A percentile compares a stretch with the other conserved stretches of the same genome.
These are phyloP conservation scores for Grus americana DNA, from an alignment of 2,113 vertebrate species.

Conservation along the genomic window DNA sequence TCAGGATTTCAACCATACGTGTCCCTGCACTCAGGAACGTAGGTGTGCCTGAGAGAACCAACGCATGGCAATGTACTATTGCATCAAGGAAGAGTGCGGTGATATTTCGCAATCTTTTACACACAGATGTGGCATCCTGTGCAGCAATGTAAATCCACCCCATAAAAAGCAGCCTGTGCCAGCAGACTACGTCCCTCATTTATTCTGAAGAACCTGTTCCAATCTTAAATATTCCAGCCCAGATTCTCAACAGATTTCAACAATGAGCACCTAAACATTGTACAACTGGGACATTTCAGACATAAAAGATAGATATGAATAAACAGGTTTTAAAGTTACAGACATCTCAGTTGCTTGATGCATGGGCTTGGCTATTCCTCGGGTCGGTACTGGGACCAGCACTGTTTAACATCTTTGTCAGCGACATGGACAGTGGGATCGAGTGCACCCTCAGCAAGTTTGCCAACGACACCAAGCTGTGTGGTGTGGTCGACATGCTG, in stretches of 20 bases:
- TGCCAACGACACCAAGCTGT: no score
- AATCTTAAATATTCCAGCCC: neutral
- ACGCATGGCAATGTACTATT: rapidly evolving
- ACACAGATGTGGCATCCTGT: neutral
- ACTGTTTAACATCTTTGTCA: no score
- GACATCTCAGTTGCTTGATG: neutral
- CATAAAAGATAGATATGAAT: neutral
- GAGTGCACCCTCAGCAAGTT: no score
- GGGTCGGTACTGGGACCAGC: no score
- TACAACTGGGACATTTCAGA: neutral
- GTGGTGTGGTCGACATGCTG: no score
- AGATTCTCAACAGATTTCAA: neutral
- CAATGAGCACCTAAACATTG: neutral
- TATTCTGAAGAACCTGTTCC: neutral
- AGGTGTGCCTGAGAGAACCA: neutral
- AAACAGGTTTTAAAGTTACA: neutral
- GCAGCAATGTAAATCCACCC: neutral
- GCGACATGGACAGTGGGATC: no score
- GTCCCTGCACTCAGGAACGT: neutral
- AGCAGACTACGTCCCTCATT: neutral
- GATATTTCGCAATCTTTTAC: neutral
- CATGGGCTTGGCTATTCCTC: neutral
- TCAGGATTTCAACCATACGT: neutral
- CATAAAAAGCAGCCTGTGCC: neutral
- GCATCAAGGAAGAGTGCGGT: rapidly evolving